Evolutionary conservation across 2,113 vertebrate genomes (phyloP), one percentile per base, ranked within the genome.

Genomic region (Hippocampus zosterae): DNA sequence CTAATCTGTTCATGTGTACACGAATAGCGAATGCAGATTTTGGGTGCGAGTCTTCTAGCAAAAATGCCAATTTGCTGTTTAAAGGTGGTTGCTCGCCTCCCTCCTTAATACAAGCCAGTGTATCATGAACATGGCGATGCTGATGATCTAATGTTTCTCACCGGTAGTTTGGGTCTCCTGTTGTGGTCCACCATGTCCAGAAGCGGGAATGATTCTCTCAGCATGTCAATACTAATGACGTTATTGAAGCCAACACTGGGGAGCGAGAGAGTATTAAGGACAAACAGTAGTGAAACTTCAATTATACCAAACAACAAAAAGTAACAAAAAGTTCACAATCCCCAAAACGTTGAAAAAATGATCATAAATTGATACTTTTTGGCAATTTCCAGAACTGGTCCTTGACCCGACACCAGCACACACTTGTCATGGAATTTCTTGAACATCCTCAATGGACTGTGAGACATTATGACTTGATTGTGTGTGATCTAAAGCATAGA

Each of bases 401-500:
- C 95, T 86, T 97, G 95, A 77, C 95, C 95, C 5, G 95, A 96
- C 0, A 96, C 94, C 64, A 96, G 86, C 21, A 96, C 95, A 84
- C 93, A 93, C 86, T 95, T 96, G 27, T 96, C 91, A 65, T 96
- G 95, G 11, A 93, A 96, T 72, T 85, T 92, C 75, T 88, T 95
- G 77, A 96, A 94, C 92, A 96, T 96, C 76, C 88, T 89, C 83
- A 97, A 84, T n/a, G 95, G 95, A 80, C 95, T 96, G 71, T 97
- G 95, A 0, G 95, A 96, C 95, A 97, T 93, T 89, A 96, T 89
- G 70, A 97, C 94, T 25, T 96, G 95, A 55, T 96, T 94, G 69
- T 93, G 92, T 1, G 92, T 92, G 72, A 97, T 91, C 95, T 97
- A 83, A 21, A 83, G 83, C 8, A 69, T 6, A 72, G 59, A 74